Base-by-base conservation (phyloP, 2,888 invertebrate genomes). In the Drosophila sordidapex region DNA sequence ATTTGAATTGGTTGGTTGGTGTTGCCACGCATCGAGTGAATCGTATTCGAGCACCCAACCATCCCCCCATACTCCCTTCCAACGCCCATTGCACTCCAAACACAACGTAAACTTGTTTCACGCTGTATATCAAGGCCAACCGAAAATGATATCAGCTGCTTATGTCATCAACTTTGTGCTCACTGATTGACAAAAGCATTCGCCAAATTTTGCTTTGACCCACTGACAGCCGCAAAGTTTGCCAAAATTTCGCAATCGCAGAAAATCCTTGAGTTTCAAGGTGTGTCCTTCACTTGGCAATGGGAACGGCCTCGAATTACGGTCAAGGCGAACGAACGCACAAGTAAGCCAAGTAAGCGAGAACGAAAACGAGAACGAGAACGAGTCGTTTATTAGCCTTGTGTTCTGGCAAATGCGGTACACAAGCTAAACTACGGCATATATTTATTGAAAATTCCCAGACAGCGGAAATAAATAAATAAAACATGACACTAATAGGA, bases 201-300 rank as follows among this genome's bases (percentile, higher is more conserved):
- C 33, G 70, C 73, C 27, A 83, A 82, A 60, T 67, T 73, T 82
- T 31, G 75, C 79, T 77, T 67, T 82, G 85, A 81, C 83, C 84
- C 74, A 74, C 64, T 83, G 74, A 61, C 57, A 63, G 69, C 52
- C 72, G 74, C 79, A 79, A 84, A 78, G 63, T 77, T 87, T 87
- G 82, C 88, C 85, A 67, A 83, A 81, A 76, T 76, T 81, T 76
- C 74, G 79, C 76, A 75, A 70, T 46, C 62, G 59, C 61, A 36
- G 61, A 80, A 83, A 91, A 89, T 91, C 91, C 92, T 91, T 92
- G 91, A 88, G 81, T 88, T 79, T 89, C 88, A 90, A 90, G 87
- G 91, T 77, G 74, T 87, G 91, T 90, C 90, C 91, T 91, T 91
- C 91, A 87, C 76, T 85, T 89, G 92, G 83, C 91, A 88, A 91